Evolutionary conservation across 2,113 vertebrate species (phyloP), one percentile per base, ranked within the genome.

Genomic region (Dendropsophus ebraccatus): DNA sequence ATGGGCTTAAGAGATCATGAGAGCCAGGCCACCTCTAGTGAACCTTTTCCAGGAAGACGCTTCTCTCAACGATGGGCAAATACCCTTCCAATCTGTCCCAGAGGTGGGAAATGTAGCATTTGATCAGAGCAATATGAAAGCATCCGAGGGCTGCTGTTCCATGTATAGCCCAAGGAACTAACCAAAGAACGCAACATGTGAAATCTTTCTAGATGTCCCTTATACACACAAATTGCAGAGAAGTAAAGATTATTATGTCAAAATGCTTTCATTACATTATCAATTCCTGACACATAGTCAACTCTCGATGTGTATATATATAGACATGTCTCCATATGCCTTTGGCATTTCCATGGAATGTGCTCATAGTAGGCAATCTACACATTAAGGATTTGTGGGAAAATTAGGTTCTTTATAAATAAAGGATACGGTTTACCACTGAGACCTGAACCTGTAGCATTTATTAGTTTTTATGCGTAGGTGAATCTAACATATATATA

Each of bases 11-110:
- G 54, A 65, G 78, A 65, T 58, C 78, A 81, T 81, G 78, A 81
- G n/a, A 81, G 78, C 78, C 78, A 81, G 78, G 78, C 78, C 56
- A 81, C 56, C 56, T 19, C 13, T 81, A 65, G 56, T 81, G 56
- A 81, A 81, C 56, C 78, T 11, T 81, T 81, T 65, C 78, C 56
- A 65, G 78, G 78, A 81, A 81, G 78, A 81, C 56, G 78, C 78
- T 81, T 81, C 78, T 62, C 78, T 81, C 78, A 81, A 81, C 78
- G 78, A 81, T 81, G 78, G 56, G 78, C 52, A 81, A 62, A 81
- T 81, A 81, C 78, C 35, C 78, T 81, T 45, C 77, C 78, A 81
- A 81, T 81, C 78, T 81, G 58, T 41, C 78, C 32, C 78, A 81
- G 78, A 81, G 78, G 78, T 81, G 78, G 78, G 78, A 62, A 60